phyloP scores from a whole-genome alignment of 1,140 invertebrate species.

The Brachionus rubens region DNA sequence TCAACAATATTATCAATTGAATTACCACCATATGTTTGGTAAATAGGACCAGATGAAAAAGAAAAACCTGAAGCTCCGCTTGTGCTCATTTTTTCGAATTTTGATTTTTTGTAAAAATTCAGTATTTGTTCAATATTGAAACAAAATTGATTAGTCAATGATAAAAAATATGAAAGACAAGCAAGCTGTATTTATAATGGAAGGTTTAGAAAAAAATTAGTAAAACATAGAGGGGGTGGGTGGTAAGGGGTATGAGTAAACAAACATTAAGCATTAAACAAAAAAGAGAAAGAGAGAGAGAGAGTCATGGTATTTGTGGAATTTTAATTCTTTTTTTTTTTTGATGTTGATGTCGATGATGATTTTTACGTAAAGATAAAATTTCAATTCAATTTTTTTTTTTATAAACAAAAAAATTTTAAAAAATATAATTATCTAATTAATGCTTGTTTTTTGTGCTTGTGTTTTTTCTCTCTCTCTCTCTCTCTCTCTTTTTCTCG shows the following conservation, averaged over 20 bases:
- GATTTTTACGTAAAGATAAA: constrained; percentile 4
- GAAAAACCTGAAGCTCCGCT: constrained; percentile 7
- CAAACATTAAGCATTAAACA: not conserved
- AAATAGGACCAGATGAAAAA: constrained; percentile 10
- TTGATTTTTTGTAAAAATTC: not conserved
- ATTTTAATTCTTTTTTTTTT: constrained; percentile 14
- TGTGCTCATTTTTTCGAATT: not conserved
- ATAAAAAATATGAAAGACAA: not conserved
- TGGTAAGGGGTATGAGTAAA: too few relatives aligned
- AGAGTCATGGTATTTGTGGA: constrained; percentile 7
- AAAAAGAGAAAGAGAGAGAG: not conserved
- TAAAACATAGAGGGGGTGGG: too few relatives aligned
- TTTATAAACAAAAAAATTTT: constrained; percentile 38
- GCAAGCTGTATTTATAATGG: constrained; percentile 21
- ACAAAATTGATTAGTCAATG: not conserved
- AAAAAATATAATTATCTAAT: constrained; percentile 1
- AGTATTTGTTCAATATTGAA: too few relatives aligned
- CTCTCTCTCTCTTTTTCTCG: not conserved
- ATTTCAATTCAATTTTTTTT: constrained; percentile 5
- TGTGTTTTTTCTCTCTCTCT: not conserved
- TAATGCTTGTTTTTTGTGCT: not conserved
- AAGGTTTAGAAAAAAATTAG: too few relatives aligned
- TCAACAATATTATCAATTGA: constrained; percentile 22
- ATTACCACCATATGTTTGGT: constrained; percentile 5
- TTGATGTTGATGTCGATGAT: not conserved